Evolutionary conservation across 2,888 invertebrate species (phyloP).

Genomic region (Ashinkailepas kermadecensis): DNA sequence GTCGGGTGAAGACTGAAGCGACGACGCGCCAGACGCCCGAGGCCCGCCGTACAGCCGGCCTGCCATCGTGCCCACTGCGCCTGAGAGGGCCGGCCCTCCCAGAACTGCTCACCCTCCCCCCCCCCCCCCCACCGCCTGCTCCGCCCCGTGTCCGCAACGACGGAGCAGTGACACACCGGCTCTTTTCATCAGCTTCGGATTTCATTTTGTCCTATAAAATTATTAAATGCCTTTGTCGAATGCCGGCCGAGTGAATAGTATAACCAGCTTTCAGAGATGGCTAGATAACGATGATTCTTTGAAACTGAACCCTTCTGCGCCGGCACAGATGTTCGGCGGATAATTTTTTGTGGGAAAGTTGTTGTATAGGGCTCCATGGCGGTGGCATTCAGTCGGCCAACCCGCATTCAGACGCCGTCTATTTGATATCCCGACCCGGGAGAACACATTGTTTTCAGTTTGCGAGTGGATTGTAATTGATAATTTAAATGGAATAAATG

Average conservation of each 20-base stretch:
- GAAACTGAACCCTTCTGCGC: constrained; percentile 19
- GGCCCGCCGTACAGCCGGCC: no score
- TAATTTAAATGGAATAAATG: constrained; percentile 14
- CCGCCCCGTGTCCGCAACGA: background rate
- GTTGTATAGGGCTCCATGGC: constrained; percentile 15
- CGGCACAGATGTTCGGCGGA: constrained; percentile 8
- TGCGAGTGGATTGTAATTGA: background rate
- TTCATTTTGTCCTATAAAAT: constrained; percentile 21
- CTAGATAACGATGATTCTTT: constrained; percentile 20
- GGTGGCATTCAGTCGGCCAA: background rate
- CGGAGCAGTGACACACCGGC: constrained; percentile 10
- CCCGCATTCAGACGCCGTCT: background rate
- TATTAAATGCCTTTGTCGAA: constrained; percentile 24
- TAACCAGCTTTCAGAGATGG: constrained; percentile 21
- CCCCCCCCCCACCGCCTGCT: background rate
- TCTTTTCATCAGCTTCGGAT: background rate
- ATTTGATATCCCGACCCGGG: background rate
- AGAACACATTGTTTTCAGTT: background rate
- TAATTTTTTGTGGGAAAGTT: constrained; percentile 15
- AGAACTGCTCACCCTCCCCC: no score
- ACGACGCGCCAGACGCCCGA: no score
- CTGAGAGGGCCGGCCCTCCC: no score
- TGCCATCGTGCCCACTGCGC: no score
- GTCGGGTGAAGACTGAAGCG: no score
- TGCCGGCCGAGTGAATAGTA: background rate